Conservation (phyloP, 2,888 invertebrate species). For the Terebella lapidaria region DNA sequence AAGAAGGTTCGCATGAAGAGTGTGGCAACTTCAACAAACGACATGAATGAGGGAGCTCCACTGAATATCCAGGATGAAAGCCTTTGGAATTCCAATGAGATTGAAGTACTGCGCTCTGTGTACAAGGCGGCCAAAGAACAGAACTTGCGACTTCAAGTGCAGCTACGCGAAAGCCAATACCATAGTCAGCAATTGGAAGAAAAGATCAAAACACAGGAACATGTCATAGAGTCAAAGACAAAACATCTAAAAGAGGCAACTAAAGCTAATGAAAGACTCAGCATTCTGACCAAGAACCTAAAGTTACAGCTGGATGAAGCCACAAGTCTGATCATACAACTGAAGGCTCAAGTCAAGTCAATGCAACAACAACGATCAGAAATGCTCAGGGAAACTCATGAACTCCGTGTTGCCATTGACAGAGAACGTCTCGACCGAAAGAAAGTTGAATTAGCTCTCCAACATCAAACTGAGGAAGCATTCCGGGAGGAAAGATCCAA, state of each 20-base stretch:
- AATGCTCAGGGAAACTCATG: conserved; percentile 33
- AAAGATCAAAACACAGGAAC: conserved; percentile 22
- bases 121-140: conserved; percentile 37
- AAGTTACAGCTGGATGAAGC: conserved; percentile 32
- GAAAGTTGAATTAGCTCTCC: conserved; percentile 31
- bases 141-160: conserved; percentile 32
- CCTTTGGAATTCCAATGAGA: conserved; percentile 41
- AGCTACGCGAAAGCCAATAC: conserved; percentile 29
- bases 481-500: conserved; percentile 29
- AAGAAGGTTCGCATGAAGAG: no score
- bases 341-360: conserved; percentile 38
- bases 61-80: conserved; percentile 26
- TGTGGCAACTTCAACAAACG: background rate
- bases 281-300: conserved; percentile 36
- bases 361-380: conserved; percentile 32
- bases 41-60: background rate
- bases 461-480: conserved; percentile 30
- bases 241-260: conserved; percentile 29
- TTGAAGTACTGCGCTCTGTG: conserved; percentile 35
- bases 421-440: conserved; percentile 32
- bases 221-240: conserved; percentile 25
- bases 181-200: conserved; percentile 28
- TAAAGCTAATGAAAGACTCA: conserved; percentile 36
- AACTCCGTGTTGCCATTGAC: conserved; percentile 30
- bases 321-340: conserved; percentile 32